Evolutionary conservation across 1,140 invertebrate genomes (phyloP), one percentile per base, ranked within the genome.

Genomic region (Doryteuthis pealeii): DNA sequence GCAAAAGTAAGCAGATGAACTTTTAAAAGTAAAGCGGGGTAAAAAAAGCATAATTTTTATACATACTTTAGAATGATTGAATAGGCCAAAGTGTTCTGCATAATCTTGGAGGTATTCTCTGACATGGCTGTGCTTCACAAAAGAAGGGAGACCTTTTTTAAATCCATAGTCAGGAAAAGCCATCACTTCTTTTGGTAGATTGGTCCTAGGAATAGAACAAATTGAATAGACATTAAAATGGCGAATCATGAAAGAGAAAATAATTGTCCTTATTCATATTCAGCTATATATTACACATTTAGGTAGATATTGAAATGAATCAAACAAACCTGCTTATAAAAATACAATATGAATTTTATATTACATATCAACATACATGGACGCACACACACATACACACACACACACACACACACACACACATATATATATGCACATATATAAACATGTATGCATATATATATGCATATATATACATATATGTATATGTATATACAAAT

Each of bases 111-210:
- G 87, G 82, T 96, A 97, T 8, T 92, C 84, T 1, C 93, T 87
- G 82, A 97, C 94, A 74, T 95, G 91, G 54, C 91, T 89, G 22
- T 94, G 93, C 2, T 91, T 90, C 0, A 96, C 85, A 84, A 96
- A 96, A 2, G 94, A 96, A 74, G 87, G 69, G 85, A 74, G 65
- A 22, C 76, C 90, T 65, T 91, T 88, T 1, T 90, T 91, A 74
- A 94, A 92, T 1, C 93, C 92, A 88, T 90, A 91, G 84, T 94
- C 94, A 5, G 93, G 93, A 87, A 92, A 96, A 3, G 92, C 92
- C 94, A 96, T 96, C 1, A 94, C 90, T 88, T 96, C 93, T 83
- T 95, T 95, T 0, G 95, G 94, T 12, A 96, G 87, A 87, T 96
- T 96, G 0, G 94, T 94, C 79, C 94, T 95, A 83, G 43, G 89